Conservation (phyloP, 30 jellyfish, hydroid and myxozoan genomes). For the Aurelia sp. region DNA sequence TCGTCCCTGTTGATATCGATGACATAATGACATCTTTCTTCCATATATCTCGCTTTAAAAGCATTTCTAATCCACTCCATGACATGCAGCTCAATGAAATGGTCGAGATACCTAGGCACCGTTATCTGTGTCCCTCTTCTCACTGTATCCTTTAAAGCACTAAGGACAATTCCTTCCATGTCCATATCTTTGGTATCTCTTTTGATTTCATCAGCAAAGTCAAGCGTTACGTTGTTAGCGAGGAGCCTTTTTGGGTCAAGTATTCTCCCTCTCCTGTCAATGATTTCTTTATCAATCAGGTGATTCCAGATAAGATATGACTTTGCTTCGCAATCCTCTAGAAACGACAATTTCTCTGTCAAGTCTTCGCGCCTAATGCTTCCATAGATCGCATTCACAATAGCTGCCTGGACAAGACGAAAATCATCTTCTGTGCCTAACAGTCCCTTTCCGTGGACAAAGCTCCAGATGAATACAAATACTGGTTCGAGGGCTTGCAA, state of each 20-base stretch:
- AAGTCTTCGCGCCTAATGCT: conserved; percentile 1
- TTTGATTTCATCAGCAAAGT: neutral
- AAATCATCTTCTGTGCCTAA: conserved; percentile 9
- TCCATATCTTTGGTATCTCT: neutral
- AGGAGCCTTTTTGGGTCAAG: neutral
- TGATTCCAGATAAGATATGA: conserved; percentile 1
- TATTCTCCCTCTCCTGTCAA: conserved; percentile 4
- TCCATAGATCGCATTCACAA: conserved; percentile 12
- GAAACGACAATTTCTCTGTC: neutral
- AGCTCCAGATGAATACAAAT: conserved; percentile 36
- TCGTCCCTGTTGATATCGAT: conserved; percentile 19
- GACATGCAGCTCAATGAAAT: conserved; percentile 2
- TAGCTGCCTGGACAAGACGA: neutral
- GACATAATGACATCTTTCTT: conserved; percentile 20
- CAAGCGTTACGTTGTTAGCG: neutral
- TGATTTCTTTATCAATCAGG: conserved; percentile 13
- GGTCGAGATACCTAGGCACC: conserved; percentile 25
- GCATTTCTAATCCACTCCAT: conserved; percentile 37
- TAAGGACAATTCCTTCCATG: conserved; percentile 1
- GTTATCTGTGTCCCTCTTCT: conserved; percentile 6
- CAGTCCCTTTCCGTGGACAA: conserved; percentile 39
- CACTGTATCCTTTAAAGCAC: neutral
- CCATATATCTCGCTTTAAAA: conserved; percentile 15
- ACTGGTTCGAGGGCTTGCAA: conserved; percentile 11
- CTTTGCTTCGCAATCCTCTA: neutral